Base-by-base conservation (phyloP, 2,113 vertebrate species). In the Phoxinus phoxinus region DNA sequence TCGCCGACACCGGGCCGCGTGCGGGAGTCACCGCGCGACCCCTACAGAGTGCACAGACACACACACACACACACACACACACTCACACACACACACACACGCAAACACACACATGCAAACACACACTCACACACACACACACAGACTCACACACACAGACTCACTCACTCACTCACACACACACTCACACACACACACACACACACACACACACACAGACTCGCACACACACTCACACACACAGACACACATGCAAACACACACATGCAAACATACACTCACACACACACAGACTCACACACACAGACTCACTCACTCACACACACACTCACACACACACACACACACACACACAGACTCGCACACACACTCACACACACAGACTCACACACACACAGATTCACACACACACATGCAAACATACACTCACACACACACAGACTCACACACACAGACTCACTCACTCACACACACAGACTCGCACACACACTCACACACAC, bases 261-360 rank as follows among this genome's bases (percentile, higher is more conserved):
- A 46, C 84, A 17, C 61, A 15, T n/a, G n/a, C n/a, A n/a, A n/a
- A n/a, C n/a, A n/a, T n/a, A n/a, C n/a, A n/a, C n/a, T n/a, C 44
- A 75, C n/a, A 63, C 32, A 15, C 17, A 27, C 69, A 30, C 13
- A 13, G 11, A 37, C 21, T 67, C 13, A 71, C n/a, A 51, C 65
- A 80, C 48, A 46, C 84, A 17, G n/a, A n/a, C n/a, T n/a, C n/a
- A n/a, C n/a, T n/a, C n/a, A n/a, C n/a, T n/a, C n/a, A n/a, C n/a
- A n/a, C n/a, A n/a, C 61, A 15, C 44, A 75, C n/a, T 48, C 32
- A 15, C 17, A 27, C 69, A 30, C 13, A 13, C 6, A 37, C 21
- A 77, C 13, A 71, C n/a, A 51, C 65, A 80, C 48, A 46, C 84
- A 17, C 61, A 15, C 44, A 75, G n/a, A n/a, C n/a, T n/a, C n/a